Evolutionary conservation across 2,113 vertebrate genomes (phyloP).

Genomic region (Chlorocebus sabaeus): DNA sequence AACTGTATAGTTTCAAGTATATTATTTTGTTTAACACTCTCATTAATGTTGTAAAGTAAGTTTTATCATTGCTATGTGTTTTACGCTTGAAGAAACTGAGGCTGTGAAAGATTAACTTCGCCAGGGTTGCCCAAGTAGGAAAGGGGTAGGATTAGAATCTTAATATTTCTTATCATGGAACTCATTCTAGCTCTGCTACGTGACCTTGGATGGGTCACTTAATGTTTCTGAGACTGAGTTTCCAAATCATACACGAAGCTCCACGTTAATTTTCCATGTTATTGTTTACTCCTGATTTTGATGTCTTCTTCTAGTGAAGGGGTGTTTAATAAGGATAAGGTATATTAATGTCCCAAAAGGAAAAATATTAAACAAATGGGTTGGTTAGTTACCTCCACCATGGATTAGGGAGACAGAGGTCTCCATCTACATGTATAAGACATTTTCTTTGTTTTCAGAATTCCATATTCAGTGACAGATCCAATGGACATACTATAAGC

Average conservation of each 20-base stretch:
- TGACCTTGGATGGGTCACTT: not conserved
- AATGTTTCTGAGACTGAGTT: not conserved
- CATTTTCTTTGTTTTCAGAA: not conserved
- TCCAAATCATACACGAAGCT: not conserved
- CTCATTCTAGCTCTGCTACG: not conserved
- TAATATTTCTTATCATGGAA: not conserved
- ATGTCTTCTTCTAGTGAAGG: not conserved
- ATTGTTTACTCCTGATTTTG: not conserved
- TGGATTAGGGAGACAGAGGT: not conserved
- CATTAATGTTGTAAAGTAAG: not conserved
- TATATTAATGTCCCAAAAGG: not conserved
- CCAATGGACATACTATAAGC: not conserved
- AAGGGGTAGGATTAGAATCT: not conserved
- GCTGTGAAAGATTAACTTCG: not conserved
- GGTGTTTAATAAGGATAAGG: not conserved
- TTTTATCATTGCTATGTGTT: not conserved
- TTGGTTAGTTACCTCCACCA: not conserved
- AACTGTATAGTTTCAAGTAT: not conserved
- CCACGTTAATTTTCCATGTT: not conserved
- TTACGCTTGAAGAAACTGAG: not conserved
- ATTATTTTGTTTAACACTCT: not conserved
- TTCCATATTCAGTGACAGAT: not conserved
- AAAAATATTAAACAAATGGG: not conserved
- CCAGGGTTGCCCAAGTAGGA: not conserved
- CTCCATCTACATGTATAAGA: not conserved